Percentiles rank a stretch among this genome's conserved stretches.
phyloP scores from a whole-genome alignment of 2,888 invertebrate genomes.

The Dione vanillae region DNA sequence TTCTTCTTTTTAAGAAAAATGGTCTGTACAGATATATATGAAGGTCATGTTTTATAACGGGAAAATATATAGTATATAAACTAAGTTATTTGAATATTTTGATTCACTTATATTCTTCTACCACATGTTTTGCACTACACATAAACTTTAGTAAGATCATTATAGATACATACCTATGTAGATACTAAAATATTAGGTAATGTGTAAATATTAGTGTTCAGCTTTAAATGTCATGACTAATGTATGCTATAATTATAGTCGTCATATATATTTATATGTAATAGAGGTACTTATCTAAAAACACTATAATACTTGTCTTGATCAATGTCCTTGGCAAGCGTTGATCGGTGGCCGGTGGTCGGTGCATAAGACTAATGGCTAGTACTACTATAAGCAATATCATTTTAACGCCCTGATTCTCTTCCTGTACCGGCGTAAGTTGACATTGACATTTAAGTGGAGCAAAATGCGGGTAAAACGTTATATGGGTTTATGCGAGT shows the following conservation, averaged over 20 bases:
- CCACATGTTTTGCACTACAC: background rate
- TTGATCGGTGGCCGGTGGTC: conserved; percentile 55
- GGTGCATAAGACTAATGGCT: conserved; percentile 49
- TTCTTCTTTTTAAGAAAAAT: too few species aligned
- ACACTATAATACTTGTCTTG: conserved; percentile 40
- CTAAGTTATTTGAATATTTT: too few species aligned
- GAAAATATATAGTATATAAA: too few species aligned
- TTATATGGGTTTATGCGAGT: conserved; percentile 54
- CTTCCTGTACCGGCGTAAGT: conserved; percentile 69
- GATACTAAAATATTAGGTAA: background rate
- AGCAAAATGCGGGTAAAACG: conserved; percentile 51
- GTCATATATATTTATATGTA: conserved; percentile 21
- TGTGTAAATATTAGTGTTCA: background rate
- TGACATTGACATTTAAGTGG: conserved; percentile 77
- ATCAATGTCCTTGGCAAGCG: conserved; percentile 61
- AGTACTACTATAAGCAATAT: conserved; percentile 50
- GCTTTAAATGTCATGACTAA: background rate
- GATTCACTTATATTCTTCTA: too few species aligned
- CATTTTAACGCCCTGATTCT: conserved; percentile 60
- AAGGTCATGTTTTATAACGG: too few species aligned
- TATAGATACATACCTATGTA: background rate
- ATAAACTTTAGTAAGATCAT: background rate
- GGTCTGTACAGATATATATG: too few species aligned
- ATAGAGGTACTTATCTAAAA: conserved; percentile 27
- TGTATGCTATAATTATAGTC: background rate